These are phyloP conservation scores for Cassiopea andromeda DNA, from an alignment of 30 jellyfish, hydroid and myxozoan species.

Conservation along the genomic window DNA sequence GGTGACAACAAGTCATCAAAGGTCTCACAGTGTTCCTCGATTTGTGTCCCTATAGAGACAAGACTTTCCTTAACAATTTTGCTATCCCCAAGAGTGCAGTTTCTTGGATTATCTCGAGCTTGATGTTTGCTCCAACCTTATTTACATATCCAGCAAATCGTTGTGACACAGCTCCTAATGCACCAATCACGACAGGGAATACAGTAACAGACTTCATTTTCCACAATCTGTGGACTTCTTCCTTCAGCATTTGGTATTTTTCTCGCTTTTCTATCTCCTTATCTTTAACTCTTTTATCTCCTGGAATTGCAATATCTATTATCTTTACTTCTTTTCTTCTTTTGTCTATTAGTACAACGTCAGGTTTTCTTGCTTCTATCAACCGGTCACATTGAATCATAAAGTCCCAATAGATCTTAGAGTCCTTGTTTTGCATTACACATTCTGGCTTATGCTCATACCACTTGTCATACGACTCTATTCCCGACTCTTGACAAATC, in stretches of 20 bases:
- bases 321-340: background rate
- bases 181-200: background rate
- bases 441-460: background rate
- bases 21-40: background rate
- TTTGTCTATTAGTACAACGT: background rate
- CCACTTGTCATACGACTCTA: too few species aligned
- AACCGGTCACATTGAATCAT: slow-evolving; percentile 18
- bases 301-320: slow-evolving; percentile 12
- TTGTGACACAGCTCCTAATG: background rate
- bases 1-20: background rate
- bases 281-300: background rate
- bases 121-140: background rate
- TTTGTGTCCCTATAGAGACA: background rate
- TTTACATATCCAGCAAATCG: background rate
- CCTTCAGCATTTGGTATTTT: slow-evolving; percentile 18
- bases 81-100: slow-evolving; percentile 3
- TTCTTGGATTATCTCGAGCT: background rate
- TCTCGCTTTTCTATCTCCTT: background rate
- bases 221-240: background rate
- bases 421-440: background rate
- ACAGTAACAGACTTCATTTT: background rate
- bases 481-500: too few species aligned
- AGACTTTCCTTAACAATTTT: slow-evolving; percentile 3
- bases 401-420: background rate
- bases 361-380: slow-evolving; percentile 24